A percentile compares a stretch with the other conserved stretches of the same genome.
Evolutionary conservation across 2,888 invertebrate species (phyloP).

Genomic region (Spicauda simplicius): DNA sequence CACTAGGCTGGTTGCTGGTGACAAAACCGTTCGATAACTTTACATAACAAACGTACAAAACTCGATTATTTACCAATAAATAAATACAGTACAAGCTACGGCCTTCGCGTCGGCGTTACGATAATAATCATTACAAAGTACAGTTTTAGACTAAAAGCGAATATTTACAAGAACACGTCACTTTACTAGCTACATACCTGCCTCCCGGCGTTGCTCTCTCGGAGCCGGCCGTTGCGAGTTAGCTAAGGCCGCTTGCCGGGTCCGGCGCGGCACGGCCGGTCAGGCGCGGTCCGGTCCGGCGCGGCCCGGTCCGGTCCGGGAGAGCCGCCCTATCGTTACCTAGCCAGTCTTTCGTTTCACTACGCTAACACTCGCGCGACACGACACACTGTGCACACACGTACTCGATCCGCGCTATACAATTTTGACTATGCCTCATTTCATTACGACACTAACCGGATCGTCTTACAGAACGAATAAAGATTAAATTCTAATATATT

Average conservation of each 20-base stretch:
- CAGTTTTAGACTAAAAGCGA: slow-evolving; percentile 73
- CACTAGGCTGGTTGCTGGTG: too few relatives aligned
- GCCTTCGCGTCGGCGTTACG: slow-evolving; percentile 25
- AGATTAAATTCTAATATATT: not conserved
- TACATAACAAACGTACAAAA: slow-evolving; percentile 17
- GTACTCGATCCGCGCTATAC: not conserved
- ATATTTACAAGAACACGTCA: slow-evolving; percentile 72
- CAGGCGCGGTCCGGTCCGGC: too few relatives aligned
- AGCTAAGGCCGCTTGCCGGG: too few relatives aligned
- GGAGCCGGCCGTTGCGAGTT: not conserved
- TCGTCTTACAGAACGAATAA: not conserved
- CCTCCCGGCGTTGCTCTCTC: slow-evolving; percentile 54
- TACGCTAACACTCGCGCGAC: slow-evolving; percentile 64
- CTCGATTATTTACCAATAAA: slow-evolving; percentile 34
- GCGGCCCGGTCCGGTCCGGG: not conserved
- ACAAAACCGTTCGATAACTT: not conserved
- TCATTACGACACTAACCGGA: not conserved
- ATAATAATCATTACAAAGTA: slow-evolving; percentile 43
- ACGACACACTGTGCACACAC: not conserved
- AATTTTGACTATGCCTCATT: slow-evolving; percentile 6
- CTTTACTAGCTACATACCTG: slow-evolving; percentile 41
- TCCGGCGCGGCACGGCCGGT: not conserved
- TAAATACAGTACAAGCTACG: slow-evolving; percentile 33
- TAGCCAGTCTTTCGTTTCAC: slow-evolving; percentile 84
- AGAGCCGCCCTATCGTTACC: slow-evolving; percentile 54